Conservation (phyloP, 2,888 invertebrate genomes). For the Tetrapedia diversipes region DNA sequence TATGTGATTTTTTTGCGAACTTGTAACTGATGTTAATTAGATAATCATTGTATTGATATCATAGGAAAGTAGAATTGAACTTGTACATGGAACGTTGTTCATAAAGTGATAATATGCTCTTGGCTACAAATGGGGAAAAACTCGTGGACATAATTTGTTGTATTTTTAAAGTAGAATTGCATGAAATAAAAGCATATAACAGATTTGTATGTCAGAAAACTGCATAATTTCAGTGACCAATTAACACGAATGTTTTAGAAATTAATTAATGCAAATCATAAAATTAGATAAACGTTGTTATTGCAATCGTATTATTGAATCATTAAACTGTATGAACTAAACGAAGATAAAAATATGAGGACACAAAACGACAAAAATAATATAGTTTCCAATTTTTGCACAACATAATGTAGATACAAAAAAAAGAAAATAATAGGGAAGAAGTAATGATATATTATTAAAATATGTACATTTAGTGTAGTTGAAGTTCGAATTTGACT, state of each 20-base stretch:
- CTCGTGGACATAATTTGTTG: slow-evolving; percentile 8
- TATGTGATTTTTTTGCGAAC: slow-evolving; percentile 36
- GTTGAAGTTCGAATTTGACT: neutral
- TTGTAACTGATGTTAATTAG: slow-evolving; percentile 29
- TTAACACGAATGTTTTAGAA: slow-evolving; percentile 18
- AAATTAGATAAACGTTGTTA: slow-evolving; percentile 20
- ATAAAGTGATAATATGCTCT: slow-evolving; percentile 1
- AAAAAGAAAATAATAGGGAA: neutral
- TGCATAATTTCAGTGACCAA: slow-evolving; percentile 16
- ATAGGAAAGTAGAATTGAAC: slow-evolving; percentile 28
- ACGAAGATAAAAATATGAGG: slow-evolving; percentile 15
- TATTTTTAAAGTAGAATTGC: slow-evolving; percentile 8
- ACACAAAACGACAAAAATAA: neutral
- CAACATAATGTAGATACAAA: neutral
- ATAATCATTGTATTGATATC: slow-evolving; percentile 17
- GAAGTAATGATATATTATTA: neutral
- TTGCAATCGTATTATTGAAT: slow-evolving; percentile 14
- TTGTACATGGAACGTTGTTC: slow-evolving; percentile 20
- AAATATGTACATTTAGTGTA: neutral
- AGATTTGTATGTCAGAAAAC: neutral
- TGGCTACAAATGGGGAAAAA: slow-evolving; percentile 10
- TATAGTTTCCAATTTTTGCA: neutral
- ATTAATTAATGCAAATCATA: slow-evolving; percentile 31
- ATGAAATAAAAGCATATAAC: slow-evolving; percentile 5
- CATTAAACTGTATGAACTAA: slow-evolving; percentile 21